A percentile compares a stretch with the other conserved stretches of the same genome.
Evolutionary conservation across 2,797 vertebrate genomes (phyloP).

Genomic region (Cirrhinus molitorella): DNA sequence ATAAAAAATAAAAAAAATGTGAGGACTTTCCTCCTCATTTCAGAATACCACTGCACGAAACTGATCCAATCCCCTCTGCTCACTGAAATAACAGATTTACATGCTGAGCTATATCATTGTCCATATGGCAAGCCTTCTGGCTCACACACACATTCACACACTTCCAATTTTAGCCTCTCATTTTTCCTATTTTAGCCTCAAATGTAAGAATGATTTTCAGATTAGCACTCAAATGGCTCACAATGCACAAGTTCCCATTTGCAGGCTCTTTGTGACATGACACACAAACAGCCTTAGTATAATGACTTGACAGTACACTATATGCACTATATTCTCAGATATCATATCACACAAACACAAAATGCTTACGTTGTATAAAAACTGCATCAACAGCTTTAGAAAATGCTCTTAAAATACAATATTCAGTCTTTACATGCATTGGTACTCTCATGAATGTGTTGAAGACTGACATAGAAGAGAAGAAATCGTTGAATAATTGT

Average conservation of each 20-base stretch:
- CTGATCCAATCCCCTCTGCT: too few relatives aligned
- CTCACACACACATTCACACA: constrained; percentile 19
- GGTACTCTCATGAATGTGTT: too few relatives aligned
- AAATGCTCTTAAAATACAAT: not conserved
- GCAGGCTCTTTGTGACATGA: not conserved
- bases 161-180: not conserved
- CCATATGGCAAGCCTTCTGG: constrained; percentile 60
- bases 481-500: too few relatives aligned
- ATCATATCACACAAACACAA: constrained; percentile 11
- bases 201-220: constrained; percentile 36
- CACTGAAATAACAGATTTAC: constrained; percentile 48
- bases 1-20: too few relatives aligned
- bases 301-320: constrained; percentile 2
- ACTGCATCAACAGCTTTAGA: not conserved
- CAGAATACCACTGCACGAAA: too few relatives aligned
- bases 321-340: not conserved
- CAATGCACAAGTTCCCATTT: constrained; percentile 23
- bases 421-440: too few relatives aligned
- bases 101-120: constrained; percentile 42
- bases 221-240: constrained; percentile 34
- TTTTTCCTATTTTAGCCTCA: constrained; percentile 24
- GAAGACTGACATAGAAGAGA: too few relatives aligned
- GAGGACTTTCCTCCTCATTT: too few relatives aligned
- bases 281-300: constrained; percentile 16
- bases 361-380: not conserved